A percentile compares a stretch with the other conserved stretches of the same genome.
phyloP scores from a whole-genome alignment of 2,113 vertebrate genomes.

The Archilochus colubris region DNA sequence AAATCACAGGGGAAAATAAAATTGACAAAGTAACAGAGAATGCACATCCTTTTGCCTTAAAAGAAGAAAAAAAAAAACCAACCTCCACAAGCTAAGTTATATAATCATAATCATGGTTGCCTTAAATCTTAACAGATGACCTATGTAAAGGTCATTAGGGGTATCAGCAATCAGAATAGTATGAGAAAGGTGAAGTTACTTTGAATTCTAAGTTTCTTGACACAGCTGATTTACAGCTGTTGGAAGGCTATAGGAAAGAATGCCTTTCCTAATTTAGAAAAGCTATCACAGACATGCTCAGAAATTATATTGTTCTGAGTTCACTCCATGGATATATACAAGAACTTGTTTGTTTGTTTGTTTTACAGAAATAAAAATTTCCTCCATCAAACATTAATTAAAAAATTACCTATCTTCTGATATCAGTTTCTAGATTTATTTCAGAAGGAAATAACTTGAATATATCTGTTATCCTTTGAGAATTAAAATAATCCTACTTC shows the following conservation, averaged over 20 bases:
- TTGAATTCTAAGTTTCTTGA: neutral
- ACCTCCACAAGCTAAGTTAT: accelerated
- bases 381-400: neutral
- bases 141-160: neutral
- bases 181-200: neutral
- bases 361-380: neutral
- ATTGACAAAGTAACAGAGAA: neutral
- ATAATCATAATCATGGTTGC: neutral
- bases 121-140: neutral
- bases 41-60: neutral
- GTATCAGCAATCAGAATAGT: neutral
- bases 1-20: neutral
- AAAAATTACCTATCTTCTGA: neutral
- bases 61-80: neutral
- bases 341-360: neutral
- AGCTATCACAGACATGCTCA: neutral
- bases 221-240: neutral
- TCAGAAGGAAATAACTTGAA: neutral
- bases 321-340: neutral
- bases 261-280: neutral
- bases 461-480: neutral
- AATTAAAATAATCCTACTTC: neutral
- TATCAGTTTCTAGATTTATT: neutral
- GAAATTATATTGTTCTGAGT: neutral
- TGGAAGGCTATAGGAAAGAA: neutral